phyloP scores from a whole-genome alignment of 1,140 invertebrate species.

The Bombus soroeensis region DNA sequence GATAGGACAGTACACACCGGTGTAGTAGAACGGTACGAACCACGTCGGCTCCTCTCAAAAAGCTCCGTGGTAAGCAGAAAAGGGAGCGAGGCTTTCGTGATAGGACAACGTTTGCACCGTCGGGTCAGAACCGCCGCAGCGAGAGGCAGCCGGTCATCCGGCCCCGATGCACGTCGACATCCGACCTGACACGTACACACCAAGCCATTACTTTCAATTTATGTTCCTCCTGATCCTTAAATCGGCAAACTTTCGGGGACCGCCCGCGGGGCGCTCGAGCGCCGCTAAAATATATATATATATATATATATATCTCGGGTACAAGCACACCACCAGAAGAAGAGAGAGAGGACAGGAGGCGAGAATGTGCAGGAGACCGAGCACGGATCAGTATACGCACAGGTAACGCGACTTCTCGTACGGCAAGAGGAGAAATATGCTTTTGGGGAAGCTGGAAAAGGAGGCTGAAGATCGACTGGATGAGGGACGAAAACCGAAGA shows the following conservation, averaged over 20 bases:
- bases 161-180: constrained; percentile 59
- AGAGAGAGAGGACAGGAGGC: no score
- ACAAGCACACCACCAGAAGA: background rate
- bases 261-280: constrained; percentile 69
- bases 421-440: constrained; percentile 35
- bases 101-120: constrained; percentile 72
- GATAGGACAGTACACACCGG: background rate
- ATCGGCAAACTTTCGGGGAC: constrained; percentile 75
- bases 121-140: constrained; percentile 53
- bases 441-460: constrained; percentile 44
- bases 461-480: constrained; percentile 2
- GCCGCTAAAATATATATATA: constrained; percentile 60
- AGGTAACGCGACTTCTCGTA: background rate
- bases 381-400: constrained; percentile 17
- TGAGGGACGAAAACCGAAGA: background rate
- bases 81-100: constrained; percentile 62
- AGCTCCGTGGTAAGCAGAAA: constrained; percentile 22
- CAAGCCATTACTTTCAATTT: constrained; percentile 80
- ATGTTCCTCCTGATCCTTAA: constrained; percentile 74
- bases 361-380: background rate
- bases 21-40: constrained; percentile 2
- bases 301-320: constrained; percentile 48
- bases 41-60: background rate
- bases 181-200: constrained; percentile 66
- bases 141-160: constrained; percentile 50